phyloP scores from a whole-genome alignment of 30 jellyfish, hydroid and myxozoan genomes.

The Nemopilema nomurai region DNA sequence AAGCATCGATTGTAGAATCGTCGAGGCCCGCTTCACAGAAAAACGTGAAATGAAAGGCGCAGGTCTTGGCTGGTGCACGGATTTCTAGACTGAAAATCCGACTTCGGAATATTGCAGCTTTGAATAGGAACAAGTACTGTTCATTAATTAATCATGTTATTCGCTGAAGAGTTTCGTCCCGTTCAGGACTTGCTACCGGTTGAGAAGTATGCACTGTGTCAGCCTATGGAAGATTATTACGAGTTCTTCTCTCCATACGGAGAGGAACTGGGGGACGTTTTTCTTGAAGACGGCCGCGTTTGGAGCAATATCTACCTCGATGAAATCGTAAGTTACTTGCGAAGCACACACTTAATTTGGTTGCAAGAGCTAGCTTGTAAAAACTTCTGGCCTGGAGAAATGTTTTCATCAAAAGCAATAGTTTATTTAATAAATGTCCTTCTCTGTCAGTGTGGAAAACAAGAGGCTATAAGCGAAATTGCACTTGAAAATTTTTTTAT shows the following conservation, averaged over 20 bases:
- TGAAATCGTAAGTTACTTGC: slow-evolving; percentile 39
- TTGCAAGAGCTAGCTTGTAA: no score
- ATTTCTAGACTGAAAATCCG: background rate
- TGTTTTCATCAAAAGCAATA: no score
- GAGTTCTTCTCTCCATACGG: slow-evolving; percentile 19
- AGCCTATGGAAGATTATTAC: slow-evolving; percentile 34
- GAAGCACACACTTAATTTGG: background rate
- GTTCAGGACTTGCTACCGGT: slow-evolving; percentile 11
- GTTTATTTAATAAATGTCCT: no score
- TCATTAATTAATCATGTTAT: slow-evolving; percentile 25
- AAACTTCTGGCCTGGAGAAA: no score
- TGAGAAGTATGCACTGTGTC: slow-evolving; percentile 19
- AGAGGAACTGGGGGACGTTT: slow-evolving; percentile 22
- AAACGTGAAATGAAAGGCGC: background rate
- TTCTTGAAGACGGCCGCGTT: slow-evolving; percentile 23
- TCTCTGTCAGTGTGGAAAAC: no score
- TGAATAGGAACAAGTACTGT: background rate
- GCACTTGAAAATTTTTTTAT: no score
- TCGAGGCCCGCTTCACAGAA: no score
- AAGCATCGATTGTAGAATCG: no score
- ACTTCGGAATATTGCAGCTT: slow-evolving; percentile 6
- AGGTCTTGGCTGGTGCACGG: background rate
- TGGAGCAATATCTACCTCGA: slow-evolving; percentile 50
- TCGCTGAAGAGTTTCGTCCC: background rate
- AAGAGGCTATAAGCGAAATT: no score